Conservation (phyloP, 2,888 invertebrate genomes). For the Rugalucina vietnamica region DNA sequence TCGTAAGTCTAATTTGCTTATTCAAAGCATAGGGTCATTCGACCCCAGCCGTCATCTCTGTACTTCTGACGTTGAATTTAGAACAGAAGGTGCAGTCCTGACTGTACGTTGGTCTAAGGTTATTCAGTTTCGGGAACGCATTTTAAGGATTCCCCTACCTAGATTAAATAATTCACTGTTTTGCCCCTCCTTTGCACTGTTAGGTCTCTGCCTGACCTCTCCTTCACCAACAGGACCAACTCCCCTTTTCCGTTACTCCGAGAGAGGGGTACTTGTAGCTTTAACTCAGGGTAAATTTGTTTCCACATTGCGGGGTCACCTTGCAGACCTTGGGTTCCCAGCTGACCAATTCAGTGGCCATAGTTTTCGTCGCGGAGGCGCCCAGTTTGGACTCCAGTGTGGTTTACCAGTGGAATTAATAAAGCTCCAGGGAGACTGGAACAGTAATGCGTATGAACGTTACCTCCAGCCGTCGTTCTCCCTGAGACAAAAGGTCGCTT, state of each 20-base stretch:
- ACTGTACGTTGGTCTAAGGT: no score
- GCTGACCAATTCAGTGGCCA: background rate
- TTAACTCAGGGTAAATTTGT: background rate
- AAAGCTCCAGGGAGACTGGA: background rate
- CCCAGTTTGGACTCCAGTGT: background rate
- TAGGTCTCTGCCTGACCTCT: background rate
- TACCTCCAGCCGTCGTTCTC: no score
- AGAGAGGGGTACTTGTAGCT: background rate
- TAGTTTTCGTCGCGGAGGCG: background rate
- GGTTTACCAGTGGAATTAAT: background rate
- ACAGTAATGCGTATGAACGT: no score
- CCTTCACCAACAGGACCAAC: background rate
- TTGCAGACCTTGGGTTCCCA: background rate
- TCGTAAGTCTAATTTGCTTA: background rate
- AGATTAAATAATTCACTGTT: background rate
- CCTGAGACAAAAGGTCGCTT: no score
- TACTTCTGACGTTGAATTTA: background rate
- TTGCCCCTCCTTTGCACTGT: background rate
- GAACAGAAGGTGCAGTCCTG: background rate
- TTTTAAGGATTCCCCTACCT: background rate
- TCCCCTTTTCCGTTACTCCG: background rate
- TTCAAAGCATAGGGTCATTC: background rate
- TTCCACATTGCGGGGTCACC: background rate
- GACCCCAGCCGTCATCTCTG: background rate
- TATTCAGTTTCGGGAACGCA: background rate